These are phyloP conservation scores for Pygmarrhopalites habei DNA, from an alignment of 1,140 invertebrate genomes.

Conservation along the genomic window DNA sequence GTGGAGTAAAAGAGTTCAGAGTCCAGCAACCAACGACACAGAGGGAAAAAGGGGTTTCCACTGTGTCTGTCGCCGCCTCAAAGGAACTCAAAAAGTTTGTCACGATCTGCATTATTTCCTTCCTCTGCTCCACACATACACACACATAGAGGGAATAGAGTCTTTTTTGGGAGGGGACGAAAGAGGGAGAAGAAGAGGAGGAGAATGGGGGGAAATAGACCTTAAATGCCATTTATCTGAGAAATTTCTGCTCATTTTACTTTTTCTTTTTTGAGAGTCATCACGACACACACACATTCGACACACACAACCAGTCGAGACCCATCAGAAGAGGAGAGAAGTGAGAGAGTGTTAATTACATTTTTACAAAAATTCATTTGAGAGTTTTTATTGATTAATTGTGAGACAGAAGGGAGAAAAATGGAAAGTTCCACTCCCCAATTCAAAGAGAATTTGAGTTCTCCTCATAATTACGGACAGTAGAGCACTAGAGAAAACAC, in stretches of 20 bases:
- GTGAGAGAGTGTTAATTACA: no score
- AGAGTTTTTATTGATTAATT: no score
- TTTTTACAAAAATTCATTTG: no score
- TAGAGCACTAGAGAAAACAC: no score
- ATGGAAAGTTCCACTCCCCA: no score
- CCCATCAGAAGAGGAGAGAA: no score
- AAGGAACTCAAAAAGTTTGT: conserved; percentile 18
- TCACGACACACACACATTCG: no score
- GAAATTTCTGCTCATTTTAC: conserved; percentile 20
- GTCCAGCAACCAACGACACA: not conserved
- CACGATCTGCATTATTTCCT: conserved; percentile 23
- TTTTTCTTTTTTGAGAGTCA: no score
- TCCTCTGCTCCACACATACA: conserved; percentile 12
- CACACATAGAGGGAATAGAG: not conserved
- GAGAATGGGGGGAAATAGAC: not conserved
- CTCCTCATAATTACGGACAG: no score
- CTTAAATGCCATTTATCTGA: conserved; percentile 19
- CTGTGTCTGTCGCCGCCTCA: conserved; percentile 7
- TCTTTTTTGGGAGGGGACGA: not conserved
- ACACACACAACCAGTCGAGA: no score
- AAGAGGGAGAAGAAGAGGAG: not conserved
- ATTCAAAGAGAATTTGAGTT: no score
- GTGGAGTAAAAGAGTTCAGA: not conserved
- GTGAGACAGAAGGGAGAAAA: no score
- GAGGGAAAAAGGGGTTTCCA: conserved; percentile 8